These are phyloP conservation scores for Marcusenius ussheri DNA, from an alignment of 2,113 vertebrate genomes.

Conservation along the genomic window DNA sequence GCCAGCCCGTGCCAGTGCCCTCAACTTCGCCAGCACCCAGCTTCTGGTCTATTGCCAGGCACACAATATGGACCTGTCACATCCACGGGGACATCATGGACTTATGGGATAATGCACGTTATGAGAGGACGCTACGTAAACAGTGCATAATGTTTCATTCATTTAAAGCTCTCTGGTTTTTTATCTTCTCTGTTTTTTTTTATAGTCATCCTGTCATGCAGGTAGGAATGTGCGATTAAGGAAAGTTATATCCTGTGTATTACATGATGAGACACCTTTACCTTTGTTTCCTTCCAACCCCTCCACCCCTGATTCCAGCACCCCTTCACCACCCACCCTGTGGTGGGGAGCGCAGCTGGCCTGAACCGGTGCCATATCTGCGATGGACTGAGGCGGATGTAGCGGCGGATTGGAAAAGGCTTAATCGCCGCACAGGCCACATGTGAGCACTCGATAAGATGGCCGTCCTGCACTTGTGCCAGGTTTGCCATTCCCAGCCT, in stretches of 20 bases:
- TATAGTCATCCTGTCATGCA: not conserved
- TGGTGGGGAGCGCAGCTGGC: not conserved
- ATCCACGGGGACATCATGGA: not conserved
- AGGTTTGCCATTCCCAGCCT: constrained; percentile 6
- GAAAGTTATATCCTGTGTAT: not conserved
- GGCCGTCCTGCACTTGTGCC: not conserved
- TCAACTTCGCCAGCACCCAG: not conserved
- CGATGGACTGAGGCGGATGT: constrained; percentile 4
- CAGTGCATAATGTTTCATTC: not conserved
- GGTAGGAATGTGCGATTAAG: not conserved
- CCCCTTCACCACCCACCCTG: not conserved
- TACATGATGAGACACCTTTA: not conserved
- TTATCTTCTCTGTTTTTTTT: not conserved
- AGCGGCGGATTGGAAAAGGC: not conserved
- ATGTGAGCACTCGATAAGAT: constrained; percentile 21
- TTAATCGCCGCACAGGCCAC: constrained; percentile 10
- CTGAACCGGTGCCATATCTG: constrained; percentile 12
- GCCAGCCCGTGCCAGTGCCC: not conserved
- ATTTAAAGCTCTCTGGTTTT: not conserved
- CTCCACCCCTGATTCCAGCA: not conserved
- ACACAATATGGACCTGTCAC: constrained; percentile 3
- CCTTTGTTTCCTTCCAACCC: not conserved
- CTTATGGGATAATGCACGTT: not conserved
- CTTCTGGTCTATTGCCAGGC: not conserved
- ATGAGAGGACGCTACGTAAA: not conserved